phyloP scores from a whole-genome alignment of 2,888 invertebrate species.

The Zhengitettix transpicula region DNA sequence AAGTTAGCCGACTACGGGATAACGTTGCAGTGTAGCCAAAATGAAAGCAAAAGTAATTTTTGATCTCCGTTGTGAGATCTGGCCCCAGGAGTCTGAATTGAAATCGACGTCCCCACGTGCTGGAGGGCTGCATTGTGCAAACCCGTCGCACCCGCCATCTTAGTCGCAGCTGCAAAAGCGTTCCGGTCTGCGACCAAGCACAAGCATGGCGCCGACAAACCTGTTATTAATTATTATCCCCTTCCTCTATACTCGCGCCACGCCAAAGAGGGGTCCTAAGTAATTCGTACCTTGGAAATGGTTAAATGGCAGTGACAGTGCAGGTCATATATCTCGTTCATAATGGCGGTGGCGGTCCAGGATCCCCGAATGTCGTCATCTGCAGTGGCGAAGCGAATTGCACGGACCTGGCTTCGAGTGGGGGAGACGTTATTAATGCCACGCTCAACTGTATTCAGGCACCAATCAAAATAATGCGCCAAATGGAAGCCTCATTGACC shows the following conservation, averaged over 20 bases:
- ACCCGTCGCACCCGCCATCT: background rate
- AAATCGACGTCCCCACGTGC: too few species aligned
- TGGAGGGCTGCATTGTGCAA: background rate
- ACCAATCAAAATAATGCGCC: too few species aligned
- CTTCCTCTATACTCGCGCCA: background rate
- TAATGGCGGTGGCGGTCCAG: background rate
- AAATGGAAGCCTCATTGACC: too few species aligned
- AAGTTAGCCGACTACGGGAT: too few species aligned
- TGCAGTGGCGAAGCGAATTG: background rate
- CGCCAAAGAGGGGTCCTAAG: background rate
- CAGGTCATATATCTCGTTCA: background rate
- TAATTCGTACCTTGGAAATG: background rate
- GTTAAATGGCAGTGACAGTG: background rate
- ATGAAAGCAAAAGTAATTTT: too few species aligned
- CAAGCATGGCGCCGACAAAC: constrained; percentile 11
- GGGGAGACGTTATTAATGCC: background rate
- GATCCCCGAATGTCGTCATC: background rate
- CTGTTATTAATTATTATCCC: constrained; percentile 10
- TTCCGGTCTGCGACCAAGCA: constrained; percentile 4
- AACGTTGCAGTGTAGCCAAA: too few species aligned
- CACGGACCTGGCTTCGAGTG: background rate
- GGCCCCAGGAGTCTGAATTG: background rate
- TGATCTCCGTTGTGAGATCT: background rate
- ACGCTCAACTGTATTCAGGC: too few species aligned
- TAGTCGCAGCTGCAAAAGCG: constrained; percentile 7